Conservation (phyloP, 2,888 invertebrate species). For the Aphodius sticticus region DNA sequence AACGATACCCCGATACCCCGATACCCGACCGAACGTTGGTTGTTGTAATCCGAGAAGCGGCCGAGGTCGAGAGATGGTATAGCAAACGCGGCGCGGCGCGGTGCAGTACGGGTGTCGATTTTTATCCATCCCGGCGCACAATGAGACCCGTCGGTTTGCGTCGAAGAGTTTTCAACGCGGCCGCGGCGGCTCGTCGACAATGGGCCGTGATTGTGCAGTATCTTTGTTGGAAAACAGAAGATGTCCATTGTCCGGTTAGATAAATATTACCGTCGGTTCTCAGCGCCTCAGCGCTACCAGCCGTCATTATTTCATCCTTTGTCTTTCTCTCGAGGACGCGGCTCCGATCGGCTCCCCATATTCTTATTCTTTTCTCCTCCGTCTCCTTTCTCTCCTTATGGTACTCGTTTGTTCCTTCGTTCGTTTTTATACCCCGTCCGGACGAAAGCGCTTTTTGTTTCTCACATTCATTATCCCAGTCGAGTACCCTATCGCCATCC, state of each 20-base stretch:
- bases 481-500: too few relatives aligned
- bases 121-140: constrained; percentile 44
- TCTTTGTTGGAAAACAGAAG: constrained; percentile 54
- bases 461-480: constrained; percentile 16
- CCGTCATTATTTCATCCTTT: constrained; percentile 39
- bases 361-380: not conserved
- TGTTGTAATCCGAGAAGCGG: not conserved
- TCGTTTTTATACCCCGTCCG: constrained; percentile 8
- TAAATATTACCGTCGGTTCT: constrained; percentile 51
- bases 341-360: not conserved
- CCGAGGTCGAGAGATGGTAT: not conserved
- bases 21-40: too few relatives aligned
- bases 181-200: constrained; percentile 45
- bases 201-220: constrained; percentile 56
- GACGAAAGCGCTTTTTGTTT: constrained; percentile 17
- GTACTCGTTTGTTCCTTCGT: not conserved
- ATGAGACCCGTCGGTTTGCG: constrained; percentile 43
- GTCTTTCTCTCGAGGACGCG: constrained; percentile 30
- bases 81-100: not conserved
- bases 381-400: constrained; percentile 11
- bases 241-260: constrained; percentile 55
- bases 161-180: constrained; percentile 47
- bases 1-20: not conserved
- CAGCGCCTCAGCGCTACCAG: constrained; percentile 37
- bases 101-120: constrained; percentile 39